phyloP scores from a whole-genome alignment of 2,797 vertebrate species.

The Neopelma chrysocephalum region DNA sequence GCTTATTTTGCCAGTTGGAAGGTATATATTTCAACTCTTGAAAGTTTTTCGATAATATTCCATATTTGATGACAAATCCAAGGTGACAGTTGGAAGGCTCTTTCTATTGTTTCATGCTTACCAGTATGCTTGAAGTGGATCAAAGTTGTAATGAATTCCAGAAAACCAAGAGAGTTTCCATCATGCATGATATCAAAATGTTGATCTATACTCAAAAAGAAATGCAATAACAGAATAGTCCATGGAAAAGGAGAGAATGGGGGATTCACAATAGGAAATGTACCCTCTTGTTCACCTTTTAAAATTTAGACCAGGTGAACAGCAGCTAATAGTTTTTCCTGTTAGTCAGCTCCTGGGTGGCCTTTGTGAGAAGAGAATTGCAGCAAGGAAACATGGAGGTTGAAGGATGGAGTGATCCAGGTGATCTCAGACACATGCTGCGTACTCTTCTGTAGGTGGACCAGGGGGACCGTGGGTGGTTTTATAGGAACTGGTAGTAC shows the following conservation, averaged over 20 bases:
- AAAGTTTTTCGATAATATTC: constrained; percentile 46
- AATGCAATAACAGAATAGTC: neutral
- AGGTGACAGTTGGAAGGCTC: constrained; percentile 57
- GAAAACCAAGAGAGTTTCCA: constrained; percentile 53
- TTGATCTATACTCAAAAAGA: constrained; percentile 25
- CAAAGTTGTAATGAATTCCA: constrained; percentile 71
- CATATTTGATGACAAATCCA: constrained; percentile 62
- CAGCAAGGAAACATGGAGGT: fast-evolving
- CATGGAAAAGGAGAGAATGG: neutral
- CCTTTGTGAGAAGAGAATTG: neutral
- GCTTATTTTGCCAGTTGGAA: constrained; percentile 39
- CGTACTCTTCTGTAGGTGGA: neutral
- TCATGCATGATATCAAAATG: neutral
- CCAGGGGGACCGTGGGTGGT: neutral
- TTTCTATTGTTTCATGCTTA: constrained; percentile 60
- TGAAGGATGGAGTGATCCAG: neutral
- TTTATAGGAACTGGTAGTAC: neutral
- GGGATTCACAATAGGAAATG: neutral
- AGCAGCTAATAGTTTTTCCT: constrained; percentile 4
- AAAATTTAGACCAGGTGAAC: constrained; percentile 37
- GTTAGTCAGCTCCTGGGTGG: constrained; percentile 8
- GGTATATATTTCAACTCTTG: constrained; percentile 45
- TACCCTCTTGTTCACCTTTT: constrained; percentile 22
- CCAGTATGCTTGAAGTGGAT: constrained; percentile 39
- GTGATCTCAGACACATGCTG: neutral